Base-by-base conservation (phyloP, 2,113 vertebrate genomes). In the Zapus hudsonius region DNA sequence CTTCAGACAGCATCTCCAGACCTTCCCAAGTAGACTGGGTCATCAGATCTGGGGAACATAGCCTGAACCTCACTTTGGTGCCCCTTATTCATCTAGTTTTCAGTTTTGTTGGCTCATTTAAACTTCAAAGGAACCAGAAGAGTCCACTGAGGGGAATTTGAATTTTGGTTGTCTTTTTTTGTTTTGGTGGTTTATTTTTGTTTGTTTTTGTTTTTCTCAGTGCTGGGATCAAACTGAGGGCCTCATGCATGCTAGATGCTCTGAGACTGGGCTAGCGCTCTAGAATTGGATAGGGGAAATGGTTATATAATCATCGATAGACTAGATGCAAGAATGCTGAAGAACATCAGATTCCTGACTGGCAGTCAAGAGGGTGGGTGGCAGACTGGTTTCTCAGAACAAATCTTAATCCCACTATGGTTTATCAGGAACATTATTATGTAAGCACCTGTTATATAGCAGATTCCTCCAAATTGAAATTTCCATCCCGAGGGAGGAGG, bases 281-380 rank as follows among this genome's bases (percentile, higher is more conserved):
- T 12, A n/a, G 33, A 66, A 74, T 67, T 64, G 73, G 44, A 67
- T 3, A 87, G 61, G 36, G 19, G 5, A 84, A 82, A 59, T 55
- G 55, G 72, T 94, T 92, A 96, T 5, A 92, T 59, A 96, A 93
- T 64, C 70, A 63, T 31, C n/a, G 72, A 80, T 3, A 87, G 84
- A 81, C 67, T 89, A n/a, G 61, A 93, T 59, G 17, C 57, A 86
- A 75, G 59, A 86, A 93, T 66, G 40, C 84, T 95, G 90, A 69
- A 90, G 89, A 96, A 92, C 72, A 87, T 87, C 40, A 27, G 75
- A 93, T 89, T 92, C 66, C 75, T 94, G 94, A 96, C 94, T 96
- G 93, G 89, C 91, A 90, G 61, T 79, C 64, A 94, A 72, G 74
- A 42, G 75, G 82, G 96, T 93, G 84, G 89, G 80, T 87, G 61